Evolutionary conservation across 2,888 invertebrate species (phyloP).

Genomic region (Agrochola circellaris): DNA sequence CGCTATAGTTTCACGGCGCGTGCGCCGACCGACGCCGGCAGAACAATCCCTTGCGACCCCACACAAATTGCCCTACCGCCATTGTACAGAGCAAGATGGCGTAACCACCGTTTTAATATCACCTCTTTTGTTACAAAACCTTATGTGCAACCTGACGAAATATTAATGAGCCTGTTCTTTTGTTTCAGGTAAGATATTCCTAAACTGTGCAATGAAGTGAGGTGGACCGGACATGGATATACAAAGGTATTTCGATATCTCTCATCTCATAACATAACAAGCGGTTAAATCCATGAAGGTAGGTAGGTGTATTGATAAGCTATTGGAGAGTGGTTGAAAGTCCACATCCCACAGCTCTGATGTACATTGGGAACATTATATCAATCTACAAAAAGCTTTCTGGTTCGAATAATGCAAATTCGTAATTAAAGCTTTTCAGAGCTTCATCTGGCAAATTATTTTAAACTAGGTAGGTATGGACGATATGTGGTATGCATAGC

Average conservation of each 20-base stretch:
- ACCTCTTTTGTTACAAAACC: constrained; percentile 52
- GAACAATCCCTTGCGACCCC: constrained; percentile 71
- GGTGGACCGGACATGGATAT: constrained; percentile 12
- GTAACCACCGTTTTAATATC: constrained; percentile 72
- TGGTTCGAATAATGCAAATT: neutral
- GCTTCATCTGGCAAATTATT: neutral
- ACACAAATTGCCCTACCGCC: constrained; percentile 72
- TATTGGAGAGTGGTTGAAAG: neutral
- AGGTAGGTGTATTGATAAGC: neutral
- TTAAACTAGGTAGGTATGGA: neutral
- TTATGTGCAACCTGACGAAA: constrained; percentile 48
- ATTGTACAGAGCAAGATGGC: constrained; percentile 81
- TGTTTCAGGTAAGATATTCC: constrained; percentile 77
- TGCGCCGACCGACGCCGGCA: constrained; percentile 69
- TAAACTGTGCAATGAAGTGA: constrained; percentile 22
- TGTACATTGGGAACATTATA: constrained; percentile 11
- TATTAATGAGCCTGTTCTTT: constrained; percentile 67
- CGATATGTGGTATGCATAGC: neutral
- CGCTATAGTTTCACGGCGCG: constrained; percentile 76
- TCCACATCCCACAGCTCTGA: neutral
- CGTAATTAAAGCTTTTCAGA: neutral
- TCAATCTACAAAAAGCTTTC: constrained; percentile 23
- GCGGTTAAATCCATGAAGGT: neutral
- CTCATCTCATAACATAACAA: constrained; percentile 1
- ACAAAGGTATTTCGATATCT: constrained; percentile 10